Base-by-base conservation (phyloP, 2,888 invertebrate species). In the Aphidius colemani region DNA sequence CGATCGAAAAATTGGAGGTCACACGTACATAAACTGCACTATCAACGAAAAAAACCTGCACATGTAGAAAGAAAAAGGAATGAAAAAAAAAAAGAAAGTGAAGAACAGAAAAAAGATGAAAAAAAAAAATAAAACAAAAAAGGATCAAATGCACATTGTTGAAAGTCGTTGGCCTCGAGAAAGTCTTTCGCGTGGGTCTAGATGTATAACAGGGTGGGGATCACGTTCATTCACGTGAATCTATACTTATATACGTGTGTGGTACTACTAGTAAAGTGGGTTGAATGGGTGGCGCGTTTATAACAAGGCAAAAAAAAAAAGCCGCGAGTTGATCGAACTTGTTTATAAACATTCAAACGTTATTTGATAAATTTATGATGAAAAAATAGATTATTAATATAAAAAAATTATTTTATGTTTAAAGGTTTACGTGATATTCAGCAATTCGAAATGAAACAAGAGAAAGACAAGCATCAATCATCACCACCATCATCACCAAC, bases 391-490 rank as follows among this genome's bases (percentile, higher is more conserved):
- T 30, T 18, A 53, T 6, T 45, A 44, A 55, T 58, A n/a, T n/a
- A n/a, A 13, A 18, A 40, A 11, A 30, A 30, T 30, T 30, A 30
- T 2, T 30, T 30, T 30, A 30, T 30, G 30, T 5, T 72, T 72
- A 1, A 72, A 82, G 81, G 79, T 73, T 74, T 78, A 63, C 70
- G 76, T 59, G 65, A 73, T 44, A 69, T 71, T 49, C 79, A 76
- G 59, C 74, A 74, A 56, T 68, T 74, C 63, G 74, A 74, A 57
- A 83, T 85, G 79, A 85, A 84, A 74, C 83, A 84, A 63, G 85
- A 88, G 81, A 76, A 83, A 72, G 86, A 85, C 74, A 85, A 87
- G 79, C 86, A 87, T 82, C 84, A 86, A 72, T 80, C 87, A 75
- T 88, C 88, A 78, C 85, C 87, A 77, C 85, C 86, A 73, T 82